Evolutionary conservation across 2,888 invertebrate genomes (phyloP).

Genomic region (Lumbricus terrestris): DNA sequence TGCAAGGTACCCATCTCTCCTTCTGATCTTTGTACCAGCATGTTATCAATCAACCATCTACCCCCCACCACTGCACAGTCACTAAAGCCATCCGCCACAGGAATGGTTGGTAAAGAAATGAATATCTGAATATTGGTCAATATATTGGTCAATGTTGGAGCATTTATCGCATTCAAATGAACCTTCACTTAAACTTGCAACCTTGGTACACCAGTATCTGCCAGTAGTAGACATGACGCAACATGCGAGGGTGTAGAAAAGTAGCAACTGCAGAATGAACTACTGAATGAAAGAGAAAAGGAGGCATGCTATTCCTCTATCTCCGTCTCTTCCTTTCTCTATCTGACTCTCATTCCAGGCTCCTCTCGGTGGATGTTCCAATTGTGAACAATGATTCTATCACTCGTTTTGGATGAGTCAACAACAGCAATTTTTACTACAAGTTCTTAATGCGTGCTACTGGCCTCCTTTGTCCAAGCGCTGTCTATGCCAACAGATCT

Average conservation of each 20-base stretch:
- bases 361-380: not conserved
- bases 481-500: not conserved
- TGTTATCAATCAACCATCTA: too few species aligned
- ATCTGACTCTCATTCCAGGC: not conserved
- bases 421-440: too few species aligned
- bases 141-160: too few species aligned
- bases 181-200: not conserved
- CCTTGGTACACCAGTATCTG: not conserved
- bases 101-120: not conserved
- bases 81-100: too few species aligned
- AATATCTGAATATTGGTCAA: not conserved
- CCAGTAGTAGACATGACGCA: not conserved
- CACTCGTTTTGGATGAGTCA: too few species aligned
- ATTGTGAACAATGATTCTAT: too few species aligned
- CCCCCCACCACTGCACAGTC: too few species aligned
- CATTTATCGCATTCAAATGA: too few species aligned
- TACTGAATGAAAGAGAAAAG: not conserved
- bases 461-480: not conserved
- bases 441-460: too few species aligned
- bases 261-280: not conserved
- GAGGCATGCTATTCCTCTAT: not conserved
- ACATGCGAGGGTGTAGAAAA: not conserved
- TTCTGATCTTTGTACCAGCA: too few species aligned
- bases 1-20: too few species aligned
- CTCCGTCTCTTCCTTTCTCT: not conserved